Percentiles rank a stretch among this genome's conserved stretches.
These are phyloP conservation scores for Drosophila borealis DNA, from an alignment of 2,888 invertebrate genomes.

Conservation along the genomic window DNA sequence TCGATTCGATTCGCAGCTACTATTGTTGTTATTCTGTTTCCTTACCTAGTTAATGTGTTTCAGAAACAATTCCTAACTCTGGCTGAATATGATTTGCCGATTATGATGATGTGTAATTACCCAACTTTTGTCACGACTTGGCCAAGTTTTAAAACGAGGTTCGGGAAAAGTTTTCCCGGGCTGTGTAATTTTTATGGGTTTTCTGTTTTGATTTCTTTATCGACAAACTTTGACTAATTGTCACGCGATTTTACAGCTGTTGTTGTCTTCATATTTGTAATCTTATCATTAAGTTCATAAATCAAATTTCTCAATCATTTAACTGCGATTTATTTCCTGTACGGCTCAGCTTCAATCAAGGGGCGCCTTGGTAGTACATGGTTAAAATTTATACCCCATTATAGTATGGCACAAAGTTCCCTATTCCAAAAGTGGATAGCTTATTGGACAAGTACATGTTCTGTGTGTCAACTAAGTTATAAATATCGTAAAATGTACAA, in stretches of 20 bases:
- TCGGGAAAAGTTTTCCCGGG: neutral
- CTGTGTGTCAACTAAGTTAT: no score
- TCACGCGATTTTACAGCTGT: conserved; percentile 17
- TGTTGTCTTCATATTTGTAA: conserved; percentile 7
- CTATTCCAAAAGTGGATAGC: neutral
- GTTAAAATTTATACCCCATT: conserved; percentile 13
- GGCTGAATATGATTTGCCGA: neutral
- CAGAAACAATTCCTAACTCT: no score
- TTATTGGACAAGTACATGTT: no score
- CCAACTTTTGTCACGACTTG: no score
- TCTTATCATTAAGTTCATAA: conserved; percentile 39
- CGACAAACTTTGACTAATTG: neutral
- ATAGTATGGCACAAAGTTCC: conserved; percentile 1
- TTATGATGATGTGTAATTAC: no score
- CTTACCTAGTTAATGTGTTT: no score
- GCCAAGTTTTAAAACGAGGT: neutral
- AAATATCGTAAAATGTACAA: no score
- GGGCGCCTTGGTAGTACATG: neutral
- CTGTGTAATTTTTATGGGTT: neutral
- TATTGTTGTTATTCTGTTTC: neutral
- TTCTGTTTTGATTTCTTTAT: conserved; percentile 3
- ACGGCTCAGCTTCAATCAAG: conserved; percentile 27
- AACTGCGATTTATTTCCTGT: conserved; percentile 34
- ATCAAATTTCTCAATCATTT: conserved; percentile 33
- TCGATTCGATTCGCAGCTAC: conserved; percentile 1